Conservation (phyloP, 1,140 invertebrate genomes). For the Colletes latitarsis region DNA sequence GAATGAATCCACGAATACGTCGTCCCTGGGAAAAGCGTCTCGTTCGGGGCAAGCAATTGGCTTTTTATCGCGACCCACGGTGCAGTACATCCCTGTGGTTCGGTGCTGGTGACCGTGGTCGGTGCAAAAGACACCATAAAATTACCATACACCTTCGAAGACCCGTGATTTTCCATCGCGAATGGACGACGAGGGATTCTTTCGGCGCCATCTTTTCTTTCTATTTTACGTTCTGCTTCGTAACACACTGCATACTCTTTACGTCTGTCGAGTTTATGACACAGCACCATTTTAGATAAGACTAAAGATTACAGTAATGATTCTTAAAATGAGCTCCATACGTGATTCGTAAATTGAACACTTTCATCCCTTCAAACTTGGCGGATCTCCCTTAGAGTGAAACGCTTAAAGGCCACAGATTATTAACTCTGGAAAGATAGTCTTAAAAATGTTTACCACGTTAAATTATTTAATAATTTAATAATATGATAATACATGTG, state of each 20-base stretch:
- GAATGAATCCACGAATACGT: constrained; percentile 63
- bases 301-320: too few relatives aligned
- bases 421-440: too few relatives aligned
- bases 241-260: neutral
- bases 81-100: neutral
- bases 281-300: too few relatives aligned
- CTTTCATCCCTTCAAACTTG: too few relatives aligned
- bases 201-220: constrained; percentile 20
- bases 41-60: constrained; percentile 51
- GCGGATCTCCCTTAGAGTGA: too few relatives aligned
- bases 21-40: constrained; percentile 57
- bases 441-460: too few relatives aligned
- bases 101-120: neutral
- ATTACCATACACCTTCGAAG: constrained; percentile 57
- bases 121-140: constrained; percentile 54
- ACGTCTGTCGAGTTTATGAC: too few relatives aligned
- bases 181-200: constrained; percentile 10
- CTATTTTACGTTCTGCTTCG: constrained; percentile 18
- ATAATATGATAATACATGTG: too few relatives aligned
- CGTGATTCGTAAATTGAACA: too few relatives aligned
- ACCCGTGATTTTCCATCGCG: neutral
- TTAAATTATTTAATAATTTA: too few relatives aligned
- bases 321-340: too few relatives aligned
- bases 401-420: too few relatives aligned
- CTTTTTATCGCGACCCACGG: constrained; percentile 54